Base-by-base conservation (phyloP, 2,888 invertebrate genomes). In the Torymus texanus region DNA sequence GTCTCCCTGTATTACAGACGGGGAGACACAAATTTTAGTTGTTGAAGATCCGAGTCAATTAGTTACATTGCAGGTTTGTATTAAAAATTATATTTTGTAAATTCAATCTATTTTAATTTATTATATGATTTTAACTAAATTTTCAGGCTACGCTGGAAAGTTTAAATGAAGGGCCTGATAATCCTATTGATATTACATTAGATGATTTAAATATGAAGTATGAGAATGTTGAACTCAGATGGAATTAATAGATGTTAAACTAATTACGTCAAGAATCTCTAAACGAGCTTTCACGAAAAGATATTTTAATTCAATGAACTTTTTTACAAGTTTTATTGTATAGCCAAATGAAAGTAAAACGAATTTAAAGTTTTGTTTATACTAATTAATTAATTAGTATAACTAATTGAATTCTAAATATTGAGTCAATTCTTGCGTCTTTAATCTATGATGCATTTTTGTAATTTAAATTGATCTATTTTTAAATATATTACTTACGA, bases 131-230 rank as follows among this genome's bases (percentile, higher is more conserved):
- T 4, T 55, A 67, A 53, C 50, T 74, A 51, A 51, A 18, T 65
- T 67, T 59, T 53, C 18, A 89, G 88, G 86, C 88, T 79, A 86
- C 41, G 41, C 41, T 88, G 56, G 85, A 77, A 73, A 63, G 85
- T 66, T 72, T 89, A 61, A 88, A 87, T n/a, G 86, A 87, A 63
- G 85, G 80, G 79, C 86, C 88, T 63, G 87, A 87, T 56, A 85
- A 88, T 71, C 81, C 80, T 24, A 88, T 89, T 24, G 88, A 89
- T 76, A 85, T 87, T 11, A 84, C 88, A 2, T 85, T 89, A 73
- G 88, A 88, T 82, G 88, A 85, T 75, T 82, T 89, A 71, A 89
- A 89, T 67, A 86, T 88, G 55, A 89, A 88, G 82, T 87, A 88
- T 70, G 89, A 87, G 68, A 88, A 87, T 65, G 88, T 89, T 83